Evolutionary conservation across 2,888 invertebrate species (phyloP).

Genomic region (Limnephilus rhombicus): DNA sequence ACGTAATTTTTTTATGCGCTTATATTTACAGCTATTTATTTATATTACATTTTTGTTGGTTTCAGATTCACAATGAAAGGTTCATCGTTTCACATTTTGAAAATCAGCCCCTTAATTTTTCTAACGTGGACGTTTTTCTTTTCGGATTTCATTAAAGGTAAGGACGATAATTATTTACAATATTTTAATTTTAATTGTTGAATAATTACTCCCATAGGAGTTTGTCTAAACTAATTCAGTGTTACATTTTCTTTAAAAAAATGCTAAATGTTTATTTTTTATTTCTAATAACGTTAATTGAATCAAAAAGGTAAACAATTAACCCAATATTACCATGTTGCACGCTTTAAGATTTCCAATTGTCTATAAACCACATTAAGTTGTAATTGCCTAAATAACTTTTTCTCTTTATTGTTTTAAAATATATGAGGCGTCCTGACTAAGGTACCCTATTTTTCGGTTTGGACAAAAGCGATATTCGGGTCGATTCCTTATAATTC

Average conservation of each 20-base stretch:
- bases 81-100: constrained; percentile 49
- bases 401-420: too few species aligned
- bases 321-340: too few species aligned
- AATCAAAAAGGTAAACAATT: background rate
- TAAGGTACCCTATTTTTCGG: too few species aligned
- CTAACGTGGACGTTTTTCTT: constrained; percentile 58
- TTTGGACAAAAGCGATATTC: too few species aligned
- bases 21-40: background rate
- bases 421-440: too few species aligned
- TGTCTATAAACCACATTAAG: background rate
- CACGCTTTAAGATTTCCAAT: too few species aligned
- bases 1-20: background rate
- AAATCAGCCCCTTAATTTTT: constrained; percentile 55
- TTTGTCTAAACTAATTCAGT: background rate
- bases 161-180: background rate
- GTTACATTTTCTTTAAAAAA: too few species aligned
- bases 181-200: background rate
- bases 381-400: too few species aligned
- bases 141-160: constrained; percentile 60
- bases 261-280: too few species aligned
- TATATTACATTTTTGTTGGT: background rate
- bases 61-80: constrained; percentile 57
- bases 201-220: background rate
- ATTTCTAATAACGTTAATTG: background rate
- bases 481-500: too few species aligned